Evolutionary conservation across 2,888 invertebrate genomes (phyloP).

Genomic region (Scelioninae gen. 1): DNA sequence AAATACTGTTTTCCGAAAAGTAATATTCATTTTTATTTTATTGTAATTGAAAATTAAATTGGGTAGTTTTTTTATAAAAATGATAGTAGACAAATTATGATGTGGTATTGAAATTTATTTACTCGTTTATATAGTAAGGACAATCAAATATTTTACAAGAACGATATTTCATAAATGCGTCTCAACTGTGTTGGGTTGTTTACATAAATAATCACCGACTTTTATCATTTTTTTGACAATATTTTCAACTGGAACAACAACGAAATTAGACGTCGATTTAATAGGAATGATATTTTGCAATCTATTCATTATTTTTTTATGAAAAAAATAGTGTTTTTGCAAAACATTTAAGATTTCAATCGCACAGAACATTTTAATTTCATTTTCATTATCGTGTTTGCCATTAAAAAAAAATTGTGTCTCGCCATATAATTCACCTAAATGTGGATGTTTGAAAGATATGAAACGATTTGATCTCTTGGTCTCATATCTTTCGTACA

Average conservation of each 20-base stretch:
- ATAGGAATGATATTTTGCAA: slow-evolving; percentile 18
- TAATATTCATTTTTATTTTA: too few species aligned
- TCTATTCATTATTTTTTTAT: slow-evolving; percentile 16
- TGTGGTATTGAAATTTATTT: too few species aligned
- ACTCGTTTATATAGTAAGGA: too few species aligned
- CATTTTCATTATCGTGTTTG: background rate
- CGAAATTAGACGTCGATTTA: slow-evolving; percentile 1
- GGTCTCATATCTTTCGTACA: slow-evolving; percentile 8
- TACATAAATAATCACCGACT: too few species aligned
- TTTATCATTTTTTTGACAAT: slow-evolving; percentile 8
- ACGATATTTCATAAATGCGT: too few species aligned
- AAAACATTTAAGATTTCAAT: slow-evolving; percentile 7
- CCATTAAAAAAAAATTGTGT: slow-evolving; percentile 13
- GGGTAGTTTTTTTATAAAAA: too few species aligned
- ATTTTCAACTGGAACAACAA: slow-evolving; percentile 16
- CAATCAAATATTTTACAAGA: too few species aligned
- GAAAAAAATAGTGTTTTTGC: slow-evolving; percentile 8
- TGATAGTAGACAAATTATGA: too few species aligned
- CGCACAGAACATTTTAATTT: slow-evolving; percentile 5
- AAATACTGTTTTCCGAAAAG: too few species aligned
- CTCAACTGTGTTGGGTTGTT: too few species aligned
- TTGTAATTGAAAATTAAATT: too few species aligned
- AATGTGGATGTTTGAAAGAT: slow-evolving; percentile 7
- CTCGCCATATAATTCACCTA: slow-evolving; percentile 1
- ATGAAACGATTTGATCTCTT: slow-evolving; percentile 8